phyloP scores from a whole-genome alignment of 2,797 vertebrate genomes.

The Semotilus atromaculatus region DNA sequence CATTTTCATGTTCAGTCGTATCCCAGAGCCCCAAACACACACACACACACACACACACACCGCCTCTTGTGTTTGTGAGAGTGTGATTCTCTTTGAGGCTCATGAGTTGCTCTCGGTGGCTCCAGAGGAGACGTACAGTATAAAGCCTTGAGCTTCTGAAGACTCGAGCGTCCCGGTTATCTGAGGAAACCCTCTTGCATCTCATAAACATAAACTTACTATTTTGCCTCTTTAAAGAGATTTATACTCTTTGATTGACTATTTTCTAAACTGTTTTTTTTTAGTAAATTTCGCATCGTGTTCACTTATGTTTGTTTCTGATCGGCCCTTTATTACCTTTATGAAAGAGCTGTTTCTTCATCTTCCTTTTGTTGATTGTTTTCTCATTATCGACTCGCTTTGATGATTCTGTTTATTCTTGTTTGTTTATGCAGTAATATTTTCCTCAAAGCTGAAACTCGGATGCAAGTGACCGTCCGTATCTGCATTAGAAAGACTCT shows the following conservation, averaged over 20 bases:
- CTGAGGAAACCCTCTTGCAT: not conserved
- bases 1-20: slow-evolving; percentile 79
- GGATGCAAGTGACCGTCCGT: not conserved
- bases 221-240: not conserved
- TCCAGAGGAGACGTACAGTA: not conserved
- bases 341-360: not conserved
- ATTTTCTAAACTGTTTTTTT: not conserved
- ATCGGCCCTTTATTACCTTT: not conserved
- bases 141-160: slow-evolving; percentile 15
- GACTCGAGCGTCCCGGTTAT: slow-evolving; percentile 13
- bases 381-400: not conserved
- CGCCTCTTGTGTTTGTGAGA: slow-evolving; percentile 41
- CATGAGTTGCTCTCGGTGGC: slow-evolving; percentile 1
- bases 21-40: slow-evolving; percentile 52
- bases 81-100: slow-evolving; percentile 31
- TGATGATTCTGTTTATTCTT: not conserved
- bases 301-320: not conserved
- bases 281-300: not conserved
- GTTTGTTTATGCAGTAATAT: slow-evolving; percentile 4
- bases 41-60: not conserved
- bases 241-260: not conserved
- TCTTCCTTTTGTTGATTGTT: slow-evolving; percentile 10
- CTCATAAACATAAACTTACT: not conserved
- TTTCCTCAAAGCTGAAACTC: slow-evolving; percentile 12
- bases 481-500: not conserved